Evolutionary conservation across 2,797 vertebrate genomes (phyloP).

Genomic region (Coilia nasus): DNA sequence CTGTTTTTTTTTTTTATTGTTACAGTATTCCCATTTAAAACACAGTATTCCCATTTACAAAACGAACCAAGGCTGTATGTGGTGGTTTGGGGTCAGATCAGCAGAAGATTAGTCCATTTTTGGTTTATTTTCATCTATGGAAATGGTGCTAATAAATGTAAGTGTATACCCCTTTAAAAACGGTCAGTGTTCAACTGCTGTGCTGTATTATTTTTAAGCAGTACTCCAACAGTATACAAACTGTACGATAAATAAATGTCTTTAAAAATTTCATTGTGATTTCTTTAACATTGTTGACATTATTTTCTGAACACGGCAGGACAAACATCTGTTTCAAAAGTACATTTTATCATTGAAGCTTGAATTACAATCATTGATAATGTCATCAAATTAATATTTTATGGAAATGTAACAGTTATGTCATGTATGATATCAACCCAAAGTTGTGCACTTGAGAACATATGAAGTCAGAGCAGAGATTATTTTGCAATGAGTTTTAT

Average conservation of each 20-base stretch:
- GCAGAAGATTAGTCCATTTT: neutral
- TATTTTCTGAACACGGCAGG: neutral
- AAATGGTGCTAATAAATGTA: neutral
- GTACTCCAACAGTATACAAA: neutral
- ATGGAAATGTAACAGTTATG: neutral
- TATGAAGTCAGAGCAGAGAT: neutral
- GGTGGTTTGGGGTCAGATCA: neutral
- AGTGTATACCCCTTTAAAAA: neutral
- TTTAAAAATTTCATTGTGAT: neutral
- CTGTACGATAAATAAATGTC: neutral
- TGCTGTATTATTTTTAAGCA: neutral
- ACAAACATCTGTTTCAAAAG: neutral
- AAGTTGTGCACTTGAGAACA: neutral
- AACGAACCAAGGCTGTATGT: neutral
- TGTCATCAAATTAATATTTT: neutral
- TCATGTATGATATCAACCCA: neutral
- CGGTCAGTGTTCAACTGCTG: conserved; percentile 2
- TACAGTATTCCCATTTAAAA: neutral
- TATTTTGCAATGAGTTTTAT: conserved; percentile 3
- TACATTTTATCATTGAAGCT: neutral
- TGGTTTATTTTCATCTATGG: neutral
- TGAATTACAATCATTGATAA: neutral
- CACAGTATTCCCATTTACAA: neutral
- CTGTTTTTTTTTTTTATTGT: neutral
- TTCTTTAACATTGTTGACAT: neutral